These are phyloP conservation scores for Leptodirus hochenwartii DNA, from an alignment of 2,888 invertebrate genomes.

Conservation along the genomic window DNA sequence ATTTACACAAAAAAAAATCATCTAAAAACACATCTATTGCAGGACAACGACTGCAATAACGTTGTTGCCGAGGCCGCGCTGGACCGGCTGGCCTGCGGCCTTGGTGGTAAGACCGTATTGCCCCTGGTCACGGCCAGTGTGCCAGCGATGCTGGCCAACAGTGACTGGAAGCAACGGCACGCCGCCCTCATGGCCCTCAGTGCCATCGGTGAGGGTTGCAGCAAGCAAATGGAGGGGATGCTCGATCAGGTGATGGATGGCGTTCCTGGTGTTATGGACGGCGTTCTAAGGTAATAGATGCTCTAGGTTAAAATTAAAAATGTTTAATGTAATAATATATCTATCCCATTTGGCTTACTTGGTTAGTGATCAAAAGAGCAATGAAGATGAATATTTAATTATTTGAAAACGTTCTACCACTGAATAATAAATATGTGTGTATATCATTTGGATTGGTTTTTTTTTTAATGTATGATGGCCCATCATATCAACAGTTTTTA, in stretches of 20 bases:
- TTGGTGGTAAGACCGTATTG: conserved; percentile 75
- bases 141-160: conserved; percentile 68
- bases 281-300: conserved; percentile 17
- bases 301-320: conserved; percentile 4
- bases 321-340: too few relatives aligned
- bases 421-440: too few relatives aligned
- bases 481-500: too few relatives aligned
- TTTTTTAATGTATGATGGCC: too few relatives aligned
- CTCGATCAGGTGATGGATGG: conserved; percentile 85
- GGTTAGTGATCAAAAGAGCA: too few relatives aligned
- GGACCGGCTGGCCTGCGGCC: conserved; percentile 92
- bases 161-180: conserved; percentile 79
- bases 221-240: conserved; percentile 93
- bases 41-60: conserved; percentile 88
- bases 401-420: too few relatives aligned
- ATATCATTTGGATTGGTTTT: too few relatives aligned
- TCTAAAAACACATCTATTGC: too few relatives aligned
- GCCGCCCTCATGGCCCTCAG: conserved; percentile 98
- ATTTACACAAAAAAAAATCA: too few relatives aligned
- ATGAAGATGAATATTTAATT: too few relatives aligned
- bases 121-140: conserved; percentile 68
- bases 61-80: conserved; percentile 92
- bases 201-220: conserved; percentile 96
- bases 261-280: conserved; percentile 34
- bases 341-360: conserved; percentile 3